Conservation (phyloP, 1,140 invertebrate species). For the Zaprionus ornatus region DNA sequence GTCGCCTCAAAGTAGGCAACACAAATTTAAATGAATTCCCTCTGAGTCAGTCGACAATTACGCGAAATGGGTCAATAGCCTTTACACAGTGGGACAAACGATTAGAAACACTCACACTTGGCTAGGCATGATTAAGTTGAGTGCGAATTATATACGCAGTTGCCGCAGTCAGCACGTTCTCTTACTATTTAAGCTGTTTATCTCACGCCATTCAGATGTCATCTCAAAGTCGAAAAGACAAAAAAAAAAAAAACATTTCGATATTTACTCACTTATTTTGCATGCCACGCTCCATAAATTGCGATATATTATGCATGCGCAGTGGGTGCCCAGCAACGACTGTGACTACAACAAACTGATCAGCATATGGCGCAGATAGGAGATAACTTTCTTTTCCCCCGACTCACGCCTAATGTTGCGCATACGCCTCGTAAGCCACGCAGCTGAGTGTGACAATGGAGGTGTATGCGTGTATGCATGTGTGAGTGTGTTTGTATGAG, state of each 20-base stretch:
- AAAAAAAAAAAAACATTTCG: slow-evolving; percentile 3
- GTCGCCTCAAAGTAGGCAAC: slow-evolving; percentile 16
- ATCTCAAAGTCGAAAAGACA: slow-evolving; percentile 6
- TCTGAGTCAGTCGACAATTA: background rate
- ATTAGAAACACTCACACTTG: background rate
- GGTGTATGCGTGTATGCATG: slow-evolving; percentile 24
- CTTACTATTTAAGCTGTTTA: slow-evolving; percentile 5
- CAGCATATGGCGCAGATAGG: slow-evolving; percentile 57
- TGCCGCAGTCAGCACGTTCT: background rate
- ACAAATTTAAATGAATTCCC: background rate
- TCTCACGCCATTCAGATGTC: slow-evolving; percentile 22
- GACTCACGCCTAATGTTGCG: slow-evolving; percentile 22
- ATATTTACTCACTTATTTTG: slow-evolving; percentile 26
- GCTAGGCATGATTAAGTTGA: slow-evolving; percentile 23
- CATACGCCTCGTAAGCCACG: slow-evolving; percentile 38
- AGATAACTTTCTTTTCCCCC: background rate
- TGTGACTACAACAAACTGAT: slow-evolving; percentile 48
- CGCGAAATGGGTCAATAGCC: slow-evolving; percentile 25
- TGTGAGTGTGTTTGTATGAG: slow-evolving; percentile 35
- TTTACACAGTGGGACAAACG: slow-evolving; percentile 1
- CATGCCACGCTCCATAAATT: slow-evolving; percentile 39
- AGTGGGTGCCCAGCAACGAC: background rate
- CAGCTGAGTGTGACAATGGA: slow-evolving; percentile 49
- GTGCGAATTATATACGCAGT: background rate
- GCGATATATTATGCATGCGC: slow-evolving; percentile 46